These are phyloP conservation scores for Gorsachius goisagi DNA, from an alignment of 2,113 vertebrate species.

Conservation along the genomic window DNA sequence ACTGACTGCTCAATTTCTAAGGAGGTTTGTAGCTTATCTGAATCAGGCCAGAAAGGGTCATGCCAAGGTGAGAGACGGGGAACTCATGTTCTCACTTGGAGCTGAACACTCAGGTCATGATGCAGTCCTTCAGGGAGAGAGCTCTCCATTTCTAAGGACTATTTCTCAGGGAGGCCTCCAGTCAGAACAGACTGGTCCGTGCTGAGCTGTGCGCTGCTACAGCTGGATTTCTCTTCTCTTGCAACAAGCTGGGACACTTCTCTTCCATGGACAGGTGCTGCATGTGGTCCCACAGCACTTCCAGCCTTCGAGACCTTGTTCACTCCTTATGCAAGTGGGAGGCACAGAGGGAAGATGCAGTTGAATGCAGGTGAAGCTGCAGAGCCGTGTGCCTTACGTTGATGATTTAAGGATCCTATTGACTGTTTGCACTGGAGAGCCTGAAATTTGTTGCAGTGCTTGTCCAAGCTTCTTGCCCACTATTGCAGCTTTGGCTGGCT, in stretches of 20 bases:
- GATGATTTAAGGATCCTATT: background rate
- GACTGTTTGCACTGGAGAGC: background rate
- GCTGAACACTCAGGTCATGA: background rate
- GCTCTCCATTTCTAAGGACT: background rate
- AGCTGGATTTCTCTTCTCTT: background rate
- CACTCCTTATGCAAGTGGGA: background rate
- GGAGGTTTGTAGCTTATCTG: background rate
- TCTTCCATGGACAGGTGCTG: background rate
- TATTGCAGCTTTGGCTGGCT: background rate
- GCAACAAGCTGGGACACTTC: background rate
- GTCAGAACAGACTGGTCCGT: background rate
- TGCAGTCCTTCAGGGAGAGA: background rate
- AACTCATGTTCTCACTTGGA: background rate
- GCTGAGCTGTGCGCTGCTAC: background rate
- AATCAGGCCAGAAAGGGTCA: background rate
- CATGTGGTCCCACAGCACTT: background rate
- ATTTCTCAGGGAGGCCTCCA: background rate
- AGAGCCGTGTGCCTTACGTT: fast-evolving
- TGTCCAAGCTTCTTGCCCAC: background rate
- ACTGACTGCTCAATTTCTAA: background rate
- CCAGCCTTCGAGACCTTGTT: background rate
- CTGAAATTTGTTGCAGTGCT: background rate
- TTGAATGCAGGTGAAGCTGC: background rate
- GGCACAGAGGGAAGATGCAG: background rate
- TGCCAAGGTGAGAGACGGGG: background rate